phyloP scores from a whole-genome alignment of 2,797 vertebrate genomes.

The Chelon labrosus region DNA sequence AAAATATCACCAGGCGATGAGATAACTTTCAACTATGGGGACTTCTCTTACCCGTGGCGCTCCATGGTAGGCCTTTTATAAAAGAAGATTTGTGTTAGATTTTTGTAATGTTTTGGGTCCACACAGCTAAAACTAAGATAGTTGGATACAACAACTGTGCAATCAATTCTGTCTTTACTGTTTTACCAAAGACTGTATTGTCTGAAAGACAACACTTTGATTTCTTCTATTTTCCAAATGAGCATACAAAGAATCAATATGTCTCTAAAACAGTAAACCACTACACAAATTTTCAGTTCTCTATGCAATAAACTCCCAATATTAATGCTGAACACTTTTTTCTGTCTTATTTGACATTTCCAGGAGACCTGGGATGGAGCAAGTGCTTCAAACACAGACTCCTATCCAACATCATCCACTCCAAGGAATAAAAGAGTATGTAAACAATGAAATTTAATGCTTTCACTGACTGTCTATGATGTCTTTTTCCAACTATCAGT shows the following conservation, averaged over 20 bases:
- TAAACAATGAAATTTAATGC: background rate
- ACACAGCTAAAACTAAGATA: background rate
- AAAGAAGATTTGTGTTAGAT: background rate
- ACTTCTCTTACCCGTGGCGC: slow-evolving; percentile 38
- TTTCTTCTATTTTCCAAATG: too few relatives aligned
- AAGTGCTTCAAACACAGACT: background rate
- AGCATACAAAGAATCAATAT: too few relatives aligned
- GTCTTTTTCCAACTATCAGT: too few relatives aligned
- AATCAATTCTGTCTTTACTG: too few relatives aligned
- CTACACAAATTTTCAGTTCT: background rate
- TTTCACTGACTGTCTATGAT: background rate
- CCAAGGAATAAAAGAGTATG: slow-evolving; percentile 14
- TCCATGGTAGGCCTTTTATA: slow-evolving; percentile 20
- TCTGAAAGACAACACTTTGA: too few relatives aligned
- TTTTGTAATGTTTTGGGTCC: background rate
- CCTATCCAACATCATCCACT: slow-evolving; percentile 1
- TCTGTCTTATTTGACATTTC: background rate
- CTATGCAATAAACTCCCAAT: background rate
- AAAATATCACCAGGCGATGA: slow-evolving; percentile 55
- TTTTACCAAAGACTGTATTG: too few relatives aligned
- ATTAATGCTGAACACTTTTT: background rate
- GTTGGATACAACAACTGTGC: background rate
- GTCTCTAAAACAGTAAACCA: too few relatives aligned
- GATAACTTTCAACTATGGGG: slow-evolving; percentile 54
- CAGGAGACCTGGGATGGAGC: slow-evolving; percentile 8